These are phyloP conservation scores for Timandra comae DNA, from an alignment of 2,888 invertebrate species.

Conservation along the genomic window DNA sequence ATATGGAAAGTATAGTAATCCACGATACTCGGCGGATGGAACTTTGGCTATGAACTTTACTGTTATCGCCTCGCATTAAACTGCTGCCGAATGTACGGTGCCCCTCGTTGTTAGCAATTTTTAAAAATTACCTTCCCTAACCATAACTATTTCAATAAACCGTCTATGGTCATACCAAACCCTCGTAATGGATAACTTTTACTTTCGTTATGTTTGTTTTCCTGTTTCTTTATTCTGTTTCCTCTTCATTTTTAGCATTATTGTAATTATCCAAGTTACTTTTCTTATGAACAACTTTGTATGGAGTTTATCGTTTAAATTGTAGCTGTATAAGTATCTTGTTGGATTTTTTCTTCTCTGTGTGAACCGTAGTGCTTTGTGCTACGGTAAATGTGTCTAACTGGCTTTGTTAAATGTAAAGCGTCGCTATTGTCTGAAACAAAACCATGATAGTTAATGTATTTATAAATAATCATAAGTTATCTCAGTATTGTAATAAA, in stretches of 20 bases:
- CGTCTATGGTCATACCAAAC: slow-evolving; percentile 55
- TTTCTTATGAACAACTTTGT: slow-evolving; percentile 30
- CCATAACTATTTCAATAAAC: slow-evolving; percentile 71
- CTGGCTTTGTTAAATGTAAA: too few species aligned
- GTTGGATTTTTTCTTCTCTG: too few species aligned
- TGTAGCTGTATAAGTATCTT: too few species aligned
- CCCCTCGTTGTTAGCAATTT: slow-evolving; percentile 60
- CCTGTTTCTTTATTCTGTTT: slow-evolving; percentile 40
- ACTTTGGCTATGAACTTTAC: slow-evolving; percentile 71
- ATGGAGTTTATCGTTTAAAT: too few species aligned
- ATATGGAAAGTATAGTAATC: slow-evolving; percentile 63
- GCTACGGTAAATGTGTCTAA: too few species aligned
- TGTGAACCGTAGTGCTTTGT: too few species aligned
- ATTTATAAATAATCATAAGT: background rate
- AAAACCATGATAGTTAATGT: too few species aligned
- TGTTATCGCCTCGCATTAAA: slow-evolving; percentile 67
- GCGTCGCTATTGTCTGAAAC: too few species aligned
- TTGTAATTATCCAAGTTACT: slow-evolving; percentile 41
- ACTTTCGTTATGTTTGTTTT: slow-evolving; percentile 59
- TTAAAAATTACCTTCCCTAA: slow-evolving; percentile 60
- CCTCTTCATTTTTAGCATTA: slow-evolving; percentile 41
- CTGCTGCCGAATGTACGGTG: slow-evolving; percentile 58
- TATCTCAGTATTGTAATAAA: too few species aligned
- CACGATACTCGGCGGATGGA: slow-evolving; percentile 55
- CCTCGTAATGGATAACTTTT: slow-evolving; percentile 62